Conservation (phyloP, 1,140 invertebrate genomes). For the Phthorimaea operculella region DNA sequence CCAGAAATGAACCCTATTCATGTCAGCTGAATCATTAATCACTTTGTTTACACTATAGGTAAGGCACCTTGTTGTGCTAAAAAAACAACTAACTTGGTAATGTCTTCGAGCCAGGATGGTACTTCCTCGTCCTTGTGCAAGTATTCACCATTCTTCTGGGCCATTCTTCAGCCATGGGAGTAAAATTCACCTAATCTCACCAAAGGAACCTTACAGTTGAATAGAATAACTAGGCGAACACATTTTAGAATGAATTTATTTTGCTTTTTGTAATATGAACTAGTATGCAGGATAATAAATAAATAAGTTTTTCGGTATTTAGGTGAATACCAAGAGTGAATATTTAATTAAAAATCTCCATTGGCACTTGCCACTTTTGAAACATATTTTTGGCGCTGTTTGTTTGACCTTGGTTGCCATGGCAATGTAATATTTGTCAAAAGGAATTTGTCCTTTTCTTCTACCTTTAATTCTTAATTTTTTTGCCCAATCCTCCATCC, state of each 20-base stretch:
- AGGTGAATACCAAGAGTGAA: too few relatives aligned
- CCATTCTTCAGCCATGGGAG: slow-evolving; percentile 48
- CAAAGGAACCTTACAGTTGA: not conserved
- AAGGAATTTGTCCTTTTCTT: too few relatives aligned
- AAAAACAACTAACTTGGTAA: slow-evolving; percentile 47
- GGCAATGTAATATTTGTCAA: slow-evolving; percentile 12
- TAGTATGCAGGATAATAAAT: not conserved
- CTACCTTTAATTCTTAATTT: too few relatives aligned
- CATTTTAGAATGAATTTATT: not conserved
- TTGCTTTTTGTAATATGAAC: not conserved
- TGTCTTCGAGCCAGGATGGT: slow-evolving; percentile 56
- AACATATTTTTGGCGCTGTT: slow-evolving; percentile 55
- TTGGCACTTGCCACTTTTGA: slow-evolving; percentile 56
- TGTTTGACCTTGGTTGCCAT: slow-evolving; percentile 64
- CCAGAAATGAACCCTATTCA: slow-evolving; percentile 13
- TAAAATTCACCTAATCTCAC: not conserved
- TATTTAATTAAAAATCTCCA: slow-evolving; percentile 27
- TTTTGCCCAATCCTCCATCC: too few relatives aligned
- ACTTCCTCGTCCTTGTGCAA: slow-evolving; percentile 32
- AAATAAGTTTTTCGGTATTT: slow-evolving; percentile 12
- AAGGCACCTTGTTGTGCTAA: not conserved
- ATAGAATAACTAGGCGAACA: not conserved
- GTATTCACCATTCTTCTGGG: slow-evolving; percentile 40
- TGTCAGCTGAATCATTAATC: slow-evolving; percentile 25
- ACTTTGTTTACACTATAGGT: slow-evolving; percentile 12